Percentiles rank a stretch among this genome's conserved stretches.
Evolutionary conservation across 2,797 vertebrate species (phyloP).

Genomic region (Spinibarbus caldwelli): DNA sequence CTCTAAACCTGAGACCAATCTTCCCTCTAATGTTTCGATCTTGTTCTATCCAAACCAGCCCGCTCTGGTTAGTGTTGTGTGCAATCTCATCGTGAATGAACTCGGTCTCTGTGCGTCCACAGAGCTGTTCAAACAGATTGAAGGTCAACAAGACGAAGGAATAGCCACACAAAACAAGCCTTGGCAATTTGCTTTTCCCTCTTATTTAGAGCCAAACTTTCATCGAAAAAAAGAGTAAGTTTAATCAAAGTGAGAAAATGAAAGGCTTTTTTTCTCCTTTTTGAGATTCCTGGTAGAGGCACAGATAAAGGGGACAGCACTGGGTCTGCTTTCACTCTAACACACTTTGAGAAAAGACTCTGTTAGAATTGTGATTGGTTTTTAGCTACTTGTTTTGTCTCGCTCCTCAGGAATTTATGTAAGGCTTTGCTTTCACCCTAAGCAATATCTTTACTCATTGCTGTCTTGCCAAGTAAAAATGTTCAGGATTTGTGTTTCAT

Average conservation of each 20-base stretch:
- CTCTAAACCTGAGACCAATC: constrained; percentile 42
- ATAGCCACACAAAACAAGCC: constrained; percentile 67
- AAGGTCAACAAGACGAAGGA: constrained; percentile 75
- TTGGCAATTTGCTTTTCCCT: constrained; percentile 69
- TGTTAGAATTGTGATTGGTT: constrained; percentile 16
- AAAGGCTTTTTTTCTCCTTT: constrained; percentile 56
- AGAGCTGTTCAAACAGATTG: constrained; percentile 78
- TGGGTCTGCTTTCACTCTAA: constrained; percentile 25
- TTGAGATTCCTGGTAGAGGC: constrained; percentile 33
- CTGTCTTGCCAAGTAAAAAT: constrained; percentile 8
- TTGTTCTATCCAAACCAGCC: constrained; percentile 73
- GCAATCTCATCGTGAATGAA: constrained; percentile 79
- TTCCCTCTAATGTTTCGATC: constrained; percentile 79
- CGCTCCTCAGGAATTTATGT: not conserved
- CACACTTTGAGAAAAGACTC: constrained; percentile 9
- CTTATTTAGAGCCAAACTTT: constrained; percentile 72
- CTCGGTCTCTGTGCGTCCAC: constrained; percentile 56
- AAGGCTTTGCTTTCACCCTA: constrained; percentile 13
- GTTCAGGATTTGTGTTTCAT: constrained; percentile 8
- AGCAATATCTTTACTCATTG: constrained; percentile 22
- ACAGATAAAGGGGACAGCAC: constrained; percentile 5
- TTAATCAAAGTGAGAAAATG: constrained; percentile 58
- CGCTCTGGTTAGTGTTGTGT: constrained; percentile 79
- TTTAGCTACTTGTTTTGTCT: not conserved
- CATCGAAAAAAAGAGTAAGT: constrained; percentile 53